A percentile compares a stretch with the other conserved stretches of the same genome.
Conservation (phyloP, 1,140 invertebrate genomes). For the Scaptomyza montana region DNA sequence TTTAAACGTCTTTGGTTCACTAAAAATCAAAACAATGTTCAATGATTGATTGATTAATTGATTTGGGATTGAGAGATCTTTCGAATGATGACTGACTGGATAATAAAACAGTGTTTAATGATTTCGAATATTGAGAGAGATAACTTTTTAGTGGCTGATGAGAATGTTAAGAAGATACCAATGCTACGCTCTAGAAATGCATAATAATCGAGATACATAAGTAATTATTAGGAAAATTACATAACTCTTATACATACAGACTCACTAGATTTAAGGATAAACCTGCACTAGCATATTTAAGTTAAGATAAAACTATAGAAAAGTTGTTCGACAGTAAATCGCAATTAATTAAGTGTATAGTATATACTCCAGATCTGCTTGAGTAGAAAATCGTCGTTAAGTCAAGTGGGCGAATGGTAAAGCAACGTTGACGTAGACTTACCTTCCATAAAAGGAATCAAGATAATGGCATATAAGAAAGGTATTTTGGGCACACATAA, state of each 20-base stretch:
- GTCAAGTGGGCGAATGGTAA: conserved; percentile 3
- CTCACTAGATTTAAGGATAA: conserved; percentile 52
- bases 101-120: conserved; percentile 26
- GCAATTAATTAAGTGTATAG: not conserved
- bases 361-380: not conserved
- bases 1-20: conserved; percentile 21
- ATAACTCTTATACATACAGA: conserved; percentile 7
- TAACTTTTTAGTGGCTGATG: too few species aligned
- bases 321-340: not conserved
- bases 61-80: conserved; percentile 3
- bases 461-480: conserved; percentile 10
- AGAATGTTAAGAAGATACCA: conserved; percentile 10
- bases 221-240: conserved; percentile 23
- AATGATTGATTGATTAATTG: conserved; percentile 28
- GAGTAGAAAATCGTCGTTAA: not conserved
- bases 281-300: conserved; percentile 60
- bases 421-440: conserved; percentile 37
- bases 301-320: conserved; percentile 7
- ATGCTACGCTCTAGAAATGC: conserved; percentile 24
- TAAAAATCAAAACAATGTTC: conserved; percentile 39
- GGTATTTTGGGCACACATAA: conserved; percentile 12
- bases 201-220: conserved; percentile 18
- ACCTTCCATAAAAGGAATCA: conserved; percentile 29
- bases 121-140: not conserved
- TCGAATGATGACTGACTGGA: conserved; percentile 10